Evolutionary conservation across 2,797 vertebrate genomes (phyloP).

Genomic region (Sylvilagus floridanus): DNA sequence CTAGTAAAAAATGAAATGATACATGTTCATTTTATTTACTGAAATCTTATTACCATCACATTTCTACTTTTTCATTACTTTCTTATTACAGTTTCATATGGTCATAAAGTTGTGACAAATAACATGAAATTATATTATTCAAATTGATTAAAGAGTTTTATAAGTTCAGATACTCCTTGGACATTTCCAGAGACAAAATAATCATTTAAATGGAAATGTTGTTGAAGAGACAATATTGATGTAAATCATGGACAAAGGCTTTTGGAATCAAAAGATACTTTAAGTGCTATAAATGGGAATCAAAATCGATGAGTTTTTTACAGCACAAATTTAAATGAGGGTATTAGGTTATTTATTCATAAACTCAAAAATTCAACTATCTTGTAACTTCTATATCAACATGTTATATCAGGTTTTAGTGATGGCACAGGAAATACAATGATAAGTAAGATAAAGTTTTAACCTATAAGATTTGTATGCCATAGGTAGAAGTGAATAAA

Average conservation of each 20-base stretch:
- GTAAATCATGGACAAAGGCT: neutral
- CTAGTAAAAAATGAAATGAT: constrained; percentile 85
- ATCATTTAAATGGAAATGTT: neutral
- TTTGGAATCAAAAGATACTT: neutral
- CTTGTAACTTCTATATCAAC: neutral
- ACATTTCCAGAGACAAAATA: neutral
- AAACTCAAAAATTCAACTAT: neutral
- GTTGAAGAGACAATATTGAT: neutral
- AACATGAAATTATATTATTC: neutral
- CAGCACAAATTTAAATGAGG: neutral
- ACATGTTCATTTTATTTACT: constrained; percentile 36
- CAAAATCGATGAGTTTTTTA: neutral
- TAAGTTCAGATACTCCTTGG: neutral
- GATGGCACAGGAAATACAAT: neutral
- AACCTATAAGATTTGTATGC: neutral
- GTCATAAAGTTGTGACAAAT: neutral
- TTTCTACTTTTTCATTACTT: neutral
- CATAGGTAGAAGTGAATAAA: neutral
- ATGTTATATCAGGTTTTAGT: neutral
- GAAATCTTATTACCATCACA: neutral
- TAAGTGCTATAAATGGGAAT: neutral
- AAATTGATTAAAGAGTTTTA: neutral
- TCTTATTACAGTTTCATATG: neutral
- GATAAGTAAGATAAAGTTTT: neutral
- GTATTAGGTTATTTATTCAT: neutral